Conservation (phyloP, 2,797 vertebrate genomes). For the Diglossa cyanea region DNA sequence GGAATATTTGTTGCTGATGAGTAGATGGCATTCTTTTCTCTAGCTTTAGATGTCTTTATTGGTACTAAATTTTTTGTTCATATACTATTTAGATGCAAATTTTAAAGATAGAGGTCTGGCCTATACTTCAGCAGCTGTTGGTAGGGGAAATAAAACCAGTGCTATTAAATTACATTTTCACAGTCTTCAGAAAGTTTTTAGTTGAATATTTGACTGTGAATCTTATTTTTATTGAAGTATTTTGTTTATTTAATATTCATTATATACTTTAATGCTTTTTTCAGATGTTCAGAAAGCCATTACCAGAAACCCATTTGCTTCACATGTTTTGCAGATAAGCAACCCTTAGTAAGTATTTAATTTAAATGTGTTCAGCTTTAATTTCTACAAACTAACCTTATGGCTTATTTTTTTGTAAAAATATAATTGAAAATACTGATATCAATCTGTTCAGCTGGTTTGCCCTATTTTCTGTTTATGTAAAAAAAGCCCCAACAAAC, state of each 20-base stretch:
- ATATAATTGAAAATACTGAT: neutral
- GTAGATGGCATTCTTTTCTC: neutral
- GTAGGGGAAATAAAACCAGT: neutral
- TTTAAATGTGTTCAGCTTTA: neutral
- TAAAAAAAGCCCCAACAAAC: neutral
- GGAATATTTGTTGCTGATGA: neutral
- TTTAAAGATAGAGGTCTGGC: neutral
- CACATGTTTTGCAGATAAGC: slow-evolving; percentile 68
- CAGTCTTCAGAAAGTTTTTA: neutral
- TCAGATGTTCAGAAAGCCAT: slow-evolving; percentile 79
- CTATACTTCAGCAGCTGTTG: neutral
- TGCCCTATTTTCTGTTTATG: neutral
- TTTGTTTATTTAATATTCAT: neutral
- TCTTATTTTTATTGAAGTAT: neutral
- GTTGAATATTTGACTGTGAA: neutral
- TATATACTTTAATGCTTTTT: slow-evolving; percentile 34
- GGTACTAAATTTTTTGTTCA: neutral
- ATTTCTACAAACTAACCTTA: neutral
- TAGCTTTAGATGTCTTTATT: neutral
- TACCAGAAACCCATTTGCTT: slow-evolving; percentile 55
- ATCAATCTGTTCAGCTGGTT: neutral
- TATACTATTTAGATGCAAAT: neutral
- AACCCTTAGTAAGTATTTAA: slow-evolving; percentile 75
- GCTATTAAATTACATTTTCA: neutral
- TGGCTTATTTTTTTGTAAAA: neutral